phyloP scores from a whole-genome alignment of 2,797 vertebrate genomes.

The Channa striata region DNA sequence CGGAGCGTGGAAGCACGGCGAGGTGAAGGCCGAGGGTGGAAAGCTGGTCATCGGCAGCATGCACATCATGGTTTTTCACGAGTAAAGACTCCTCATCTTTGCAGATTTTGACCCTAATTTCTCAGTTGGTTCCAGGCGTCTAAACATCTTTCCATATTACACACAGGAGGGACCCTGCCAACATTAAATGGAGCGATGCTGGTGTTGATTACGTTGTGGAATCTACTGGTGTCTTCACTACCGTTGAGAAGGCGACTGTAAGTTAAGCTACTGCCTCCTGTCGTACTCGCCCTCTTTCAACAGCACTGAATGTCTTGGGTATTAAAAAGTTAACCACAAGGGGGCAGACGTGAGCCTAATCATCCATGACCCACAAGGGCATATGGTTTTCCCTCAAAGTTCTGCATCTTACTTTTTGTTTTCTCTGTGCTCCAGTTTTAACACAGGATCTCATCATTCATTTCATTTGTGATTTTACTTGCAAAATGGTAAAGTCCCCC shows the following conservation, averaged over 20 bases:
- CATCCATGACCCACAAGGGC: no score
- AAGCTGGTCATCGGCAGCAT: conserved; percentile 87
- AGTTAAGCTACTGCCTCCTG: conserved; percentile 57
- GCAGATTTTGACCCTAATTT: background rate
- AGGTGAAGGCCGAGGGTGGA: conserved; percentile 89
- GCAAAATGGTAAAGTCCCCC: no score
- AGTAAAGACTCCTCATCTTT: conserved; percentile 69
- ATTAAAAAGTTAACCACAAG: no score
- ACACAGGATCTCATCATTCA: no score
- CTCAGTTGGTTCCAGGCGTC: no score
- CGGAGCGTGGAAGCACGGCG: conserved; percentile 86
- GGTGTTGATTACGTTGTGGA: conserved; percentile 92
- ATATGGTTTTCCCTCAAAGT: no score
- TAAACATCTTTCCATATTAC: background rate
- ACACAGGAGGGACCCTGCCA: conserved; percentile 89
- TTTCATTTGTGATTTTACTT: no score
- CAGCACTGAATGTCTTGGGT: no score
- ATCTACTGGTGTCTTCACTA: conserved; percentile 94
- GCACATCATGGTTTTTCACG: conserved; percentile 91
- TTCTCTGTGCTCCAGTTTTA: no score
- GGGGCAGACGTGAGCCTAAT: no score
- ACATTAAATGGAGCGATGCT: conserved; percentile 92
- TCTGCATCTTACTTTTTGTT: no score
- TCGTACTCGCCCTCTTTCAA: no score
- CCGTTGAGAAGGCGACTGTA: conserved; percentile 92